Evolutionary conservation across 1,140 invertebrate species (phyloP), one percentile per base, ranked within the genome.

Genomic region (Schlechtendalia chinensis): DNA sequence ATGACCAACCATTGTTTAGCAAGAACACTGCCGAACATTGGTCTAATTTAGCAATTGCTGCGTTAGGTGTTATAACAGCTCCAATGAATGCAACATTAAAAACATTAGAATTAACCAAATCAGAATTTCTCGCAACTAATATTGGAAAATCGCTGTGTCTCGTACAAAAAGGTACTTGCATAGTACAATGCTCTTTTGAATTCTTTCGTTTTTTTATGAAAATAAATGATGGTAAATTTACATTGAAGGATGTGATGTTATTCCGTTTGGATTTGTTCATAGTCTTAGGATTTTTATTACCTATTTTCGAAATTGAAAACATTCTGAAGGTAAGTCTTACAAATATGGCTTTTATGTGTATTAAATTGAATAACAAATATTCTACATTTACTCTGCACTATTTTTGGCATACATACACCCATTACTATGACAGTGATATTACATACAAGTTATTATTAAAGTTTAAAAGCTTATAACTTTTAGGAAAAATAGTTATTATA

Each of bases 221-320:
- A 5, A 14, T 71, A 29, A 56, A 19, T 12, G 56, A 74, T n/a
- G 14, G 17, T 19, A 8, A 74, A 29, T 16, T 27, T 16, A 19
- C 24, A 29, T 56, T 56, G 8, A 19, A 10, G 32, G 47, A 32
- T 32, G 6, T 32, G 2, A 19, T 65, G 10, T 10, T 17, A n/a
- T n/a, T 74, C 1, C 53, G 71, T 19, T 56, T 74, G 27, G 71
- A 74, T 32, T 14, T 74, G 2, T 74, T 74, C 32, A 2, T 74
- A 19, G 53, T 74, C 12, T 32, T 22, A 5, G 71, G 71, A 56
- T 11, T 16, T n/a, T 53, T 74, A 19, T n/a, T 56, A 11, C 27
- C 71, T 61, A 61, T 61, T 14, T 11, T n/a, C 11, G 11, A 29
- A 27, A 5, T 61, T 6, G 14, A 16, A 0, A 12, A 29, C 14